These are phyloP conservation scores for Gnatocerus cornutus DNA, from an alignment of 2,888 invertebrate genomes.

Conservation along the genomic window DNA sequence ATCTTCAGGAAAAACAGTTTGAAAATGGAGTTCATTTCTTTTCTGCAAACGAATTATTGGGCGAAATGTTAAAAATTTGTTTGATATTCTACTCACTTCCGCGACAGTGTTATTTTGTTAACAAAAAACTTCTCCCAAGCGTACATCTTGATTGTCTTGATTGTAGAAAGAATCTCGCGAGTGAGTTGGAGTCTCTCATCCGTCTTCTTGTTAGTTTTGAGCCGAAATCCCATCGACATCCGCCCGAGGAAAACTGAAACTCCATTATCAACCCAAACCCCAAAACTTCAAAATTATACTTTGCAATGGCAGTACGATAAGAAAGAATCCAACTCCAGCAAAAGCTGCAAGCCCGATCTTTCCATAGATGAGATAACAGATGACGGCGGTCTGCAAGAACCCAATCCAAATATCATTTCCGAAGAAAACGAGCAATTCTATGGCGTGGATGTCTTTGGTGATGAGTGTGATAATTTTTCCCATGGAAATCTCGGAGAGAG, in stretches of 20 bases:
- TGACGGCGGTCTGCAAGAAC: constrained; percentile 85
- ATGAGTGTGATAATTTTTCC: constrained; percentile 88
- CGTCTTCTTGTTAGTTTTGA: constrained; percentile 61
- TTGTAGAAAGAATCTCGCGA: constrained; percentile 60
- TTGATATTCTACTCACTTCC: too few species aligned
- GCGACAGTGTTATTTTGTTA: constrained; percentile 72
- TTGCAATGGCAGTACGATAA: constrained; percentile 69
- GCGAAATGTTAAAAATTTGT: too few species aligned
- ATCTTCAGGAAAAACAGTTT: constrained; percentile 62
- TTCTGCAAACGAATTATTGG: constrained; percentile 69
- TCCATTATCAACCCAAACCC: background rate
- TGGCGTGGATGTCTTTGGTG: constrained; percentile 93
- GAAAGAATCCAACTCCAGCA: constrained; percentile 73
- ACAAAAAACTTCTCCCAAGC: constrained; percentile 61
- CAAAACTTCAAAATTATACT: constrained; percentile 56
- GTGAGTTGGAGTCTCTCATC: constrained; percentile 60
- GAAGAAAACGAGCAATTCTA: constrained; percentile 90
- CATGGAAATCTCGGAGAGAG: constrained; percentile 80
- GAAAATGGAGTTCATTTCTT: constrained; percentile 76
- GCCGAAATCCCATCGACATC: constrained; percentile 52
- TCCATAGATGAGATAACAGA: constrained; percentile 84
- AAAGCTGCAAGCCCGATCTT: constrained; percentile 73
- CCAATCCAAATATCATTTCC: constrained; percentile 95
- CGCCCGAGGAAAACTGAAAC: constrained; percentile 74
- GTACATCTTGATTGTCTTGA: constrained; percentile 64